A percentile compares a stretch with the other conserved stretches of the same genome.
Evolutionary conservation across 1,140 invertebrate species (phyloP).

Genomic region (Lycorma delicatula): DNA sequence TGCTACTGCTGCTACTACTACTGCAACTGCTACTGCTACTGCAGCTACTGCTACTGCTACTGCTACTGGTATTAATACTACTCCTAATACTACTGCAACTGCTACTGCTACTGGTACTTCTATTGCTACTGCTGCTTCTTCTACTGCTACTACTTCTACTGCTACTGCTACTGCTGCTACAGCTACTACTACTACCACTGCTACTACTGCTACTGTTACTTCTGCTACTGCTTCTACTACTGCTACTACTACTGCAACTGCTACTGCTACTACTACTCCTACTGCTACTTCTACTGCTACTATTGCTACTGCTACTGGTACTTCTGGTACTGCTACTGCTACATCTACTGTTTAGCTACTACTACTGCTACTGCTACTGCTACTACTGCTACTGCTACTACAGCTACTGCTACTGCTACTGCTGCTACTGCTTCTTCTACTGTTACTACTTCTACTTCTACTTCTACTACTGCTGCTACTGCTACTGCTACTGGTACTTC

Average conservation of each 20-base stretch:
- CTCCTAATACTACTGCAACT: too few species aligned
- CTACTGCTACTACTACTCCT: too few species aligned
- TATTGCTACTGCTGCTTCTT: background rate
- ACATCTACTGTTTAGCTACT: too few species aligned
- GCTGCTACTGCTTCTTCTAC: too few species aligned
- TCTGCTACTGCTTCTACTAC: too few species aligned
- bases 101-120: conserved; percentile 1
- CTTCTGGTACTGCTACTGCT: too few species aligned
- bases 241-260: conserved; percentile 6
- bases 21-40: conserved; percentile 2
- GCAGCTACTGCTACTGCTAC: too few species aligned
- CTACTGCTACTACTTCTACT: background rate
- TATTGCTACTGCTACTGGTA: conserved; percentile 3
- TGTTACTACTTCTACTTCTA: conserved; percentile 4
- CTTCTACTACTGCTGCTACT: conserved; percentile 6
- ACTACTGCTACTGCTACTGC: conserved; percentile 6
- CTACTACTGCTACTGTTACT: too few species aligned
- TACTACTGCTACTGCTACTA: conserved; percentile 8
- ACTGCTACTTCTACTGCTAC: too few species aligned
- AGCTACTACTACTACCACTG: background rate
- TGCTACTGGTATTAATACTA: too few species aligned
- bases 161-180: too few species aligned
- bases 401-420: conserved; percentile 4
- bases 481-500: conserved; percentile 2
- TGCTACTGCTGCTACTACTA: conserved; percentile 6